A percentile compares a stretch with the other conserved stretches of the same genome.
These are phyloP conservation scores for Austrolebias charrua DNA, from an alignment of 2,797 vertebrate species.

Conservation along the genomic window DNA sequence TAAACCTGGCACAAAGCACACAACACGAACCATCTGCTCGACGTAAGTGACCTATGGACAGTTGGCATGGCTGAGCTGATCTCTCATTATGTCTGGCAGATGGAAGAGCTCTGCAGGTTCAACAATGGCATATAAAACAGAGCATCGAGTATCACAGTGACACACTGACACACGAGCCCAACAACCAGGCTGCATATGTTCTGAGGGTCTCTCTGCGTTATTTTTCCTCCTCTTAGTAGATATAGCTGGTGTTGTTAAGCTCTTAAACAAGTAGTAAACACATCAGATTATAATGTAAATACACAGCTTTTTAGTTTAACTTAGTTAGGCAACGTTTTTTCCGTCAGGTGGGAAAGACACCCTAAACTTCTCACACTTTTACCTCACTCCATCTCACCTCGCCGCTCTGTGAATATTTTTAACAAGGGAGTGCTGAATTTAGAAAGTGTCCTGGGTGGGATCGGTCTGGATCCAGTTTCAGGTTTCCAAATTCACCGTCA, in stretches of 20 bases:
- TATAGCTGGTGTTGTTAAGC: conserved; percentile 1
- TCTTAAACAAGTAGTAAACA: not conserved
- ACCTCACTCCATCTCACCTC: conserved; percentile 24
- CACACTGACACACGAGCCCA: conserved; percentile 15
- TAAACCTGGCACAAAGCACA: conserved; percentile 4
- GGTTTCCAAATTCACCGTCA: conserved; percentile 2
- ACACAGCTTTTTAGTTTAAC: conserved; percentile 2
- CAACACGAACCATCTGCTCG: conserved; percentile 24
- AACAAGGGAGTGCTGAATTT: not conserved
- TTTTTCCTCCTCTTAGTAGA: not conserved
- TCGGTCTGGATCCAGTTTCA: conserved; percentile 30
- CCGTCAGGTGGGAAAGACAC: conserved; percentile 25
- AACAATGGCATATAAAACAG: conserved; percentile 67
- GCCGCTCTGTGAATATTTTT: conserved; percentile 16
- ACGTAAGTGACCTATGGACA: conserved; percentile 40
- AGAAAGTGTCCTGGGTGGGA: not conserved
- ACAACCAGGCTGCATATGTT: conserved; percentile 15
- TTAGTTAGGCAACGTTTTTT: conserved; percentile 4
- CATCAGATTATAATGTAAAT: not conserved
- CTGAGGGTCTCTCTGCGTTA: conserved; percentile 2
- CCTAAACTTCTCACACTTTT: conserved; percentile 18
- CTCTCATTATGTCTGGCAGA: conserved; percentile 56
- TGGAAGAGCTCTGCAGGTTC: conserved; percentile 55
- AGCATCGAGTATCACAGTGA: conserved; percentile 24
- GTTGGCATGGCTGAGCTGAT: conserved; percentile 46